These are phyloP conservation scores for Siderastrea siderea DNA, from an alignment of 92 coral and sea anemone genomes.

Conservation along the genomic window DNA sequence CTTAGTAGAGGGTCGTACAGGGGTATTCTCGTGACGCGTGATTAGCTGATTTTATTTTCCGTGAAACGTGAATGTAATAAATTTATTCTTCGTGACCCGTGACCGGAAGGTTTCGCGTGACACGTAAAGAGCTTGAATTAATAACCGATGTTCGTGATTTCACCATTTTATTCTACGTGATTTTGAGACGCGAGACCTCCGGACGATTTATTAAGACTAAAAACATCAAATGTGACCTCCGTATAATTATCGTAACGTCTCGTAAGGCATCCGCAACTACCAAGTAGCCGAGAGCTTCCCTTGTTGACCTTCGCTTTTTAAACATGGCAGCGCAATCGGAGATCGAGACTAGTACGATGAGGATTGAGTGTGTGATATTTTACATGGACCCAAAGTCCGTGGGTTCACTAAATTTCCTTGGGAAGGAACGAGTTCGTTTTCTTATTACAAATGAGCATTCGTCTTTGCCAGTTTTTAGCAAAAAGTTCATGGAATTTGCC, in stretches of 20 bases:
- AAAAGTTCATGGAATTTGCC: conserved; percentile 26
- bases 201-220: conserved; percentile 18
- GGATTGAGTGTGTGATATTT: conserved; percentile 30
- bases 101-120: conserved; percentile 31
- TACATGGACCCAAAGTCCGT: conserved; percentile 65
- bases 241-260: conserved; percentile 4
- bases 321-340: not conserved
- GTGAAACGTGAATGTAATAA: not conserved
- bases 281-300: too few species aligned
- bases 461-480: conserved; percentile 19
- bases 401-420: conserved; percentile 56
- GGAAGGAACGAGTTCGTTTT: conserved; percentile 59
- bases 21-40: conserved; percentile 31
- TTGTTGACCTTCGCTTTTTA: too few species aligned
- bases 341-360: not conserved
- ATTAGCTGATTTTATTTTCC: conserved; percentile 7
- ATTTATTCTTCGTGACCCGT: conserved; percentile 26
- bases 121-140: conserved; percentile 22
- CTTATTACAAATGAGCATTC: conserved; percentile 22
- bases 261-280: too few species aligned
- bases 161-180: not conserved
- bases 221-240: conserved; percentile 20
- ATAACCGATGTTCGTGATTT: conserved; percentile 12
- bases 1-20: conserved; percentile 21
- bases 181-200: not conserved